Evolutionary conservation across 2,888 invertebrate genomes (phyloP).

Genomic region (Amphiduros pacificus): DNA sequence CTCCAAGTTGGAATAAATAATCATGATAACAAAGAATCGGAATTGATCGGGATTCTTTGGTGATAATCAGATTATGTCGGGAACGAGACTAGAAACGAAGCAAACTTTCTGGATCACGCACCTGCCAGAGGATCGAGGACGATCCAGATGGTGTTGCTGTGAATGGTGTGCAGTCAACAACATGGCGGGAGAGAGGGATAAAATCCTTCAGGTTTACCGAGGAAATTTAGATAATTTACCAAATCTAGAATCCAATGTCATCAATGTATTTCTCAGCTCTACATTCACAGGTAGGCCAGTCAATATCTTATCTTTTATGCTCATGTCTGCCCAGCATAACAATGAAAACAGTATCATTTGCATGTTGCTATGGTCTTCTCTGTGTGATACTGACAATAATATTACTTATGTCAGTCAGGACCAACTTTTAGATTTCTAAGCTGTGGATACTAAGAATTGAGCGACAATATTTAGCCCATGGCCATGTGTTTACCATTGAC

Average conservation of each 20-base stretch:
- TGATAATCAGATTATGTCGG: too few species aligned
- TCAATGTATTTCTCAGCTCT: constrained; percentile 8
- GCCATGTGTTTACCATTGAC: too few species aligned
- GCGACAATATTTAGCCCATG: too few species aligned
- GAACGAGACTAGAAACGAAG: too few species aligned
- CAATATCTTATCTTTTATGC: background rate
- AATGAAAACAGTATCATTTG: background rate
- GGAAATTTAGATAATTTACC: constrained; percentile 4
- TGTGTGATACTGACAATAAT: background rate
- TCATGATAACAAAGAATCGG: background rate
- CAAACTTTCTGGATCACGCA: too few species aligned
- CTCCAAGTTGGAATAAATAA: background rate
- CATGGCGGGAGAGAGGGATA: background rate
- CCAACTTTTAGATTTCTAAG: background rate
- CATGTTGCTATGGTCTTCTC: background rate
- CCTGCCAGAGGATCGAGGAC: too few species aligned
- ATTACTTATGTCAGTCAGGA: background rate
- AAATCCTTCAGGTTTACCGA: background rate
- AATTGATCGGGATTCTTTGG: background rate
- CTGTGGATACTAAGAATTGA: too few species aligned
- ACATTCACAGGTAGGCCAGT: constrained; percentile 7
- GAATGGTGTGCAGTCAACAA: too few species aligned
- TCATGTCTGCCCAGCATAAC: background rate
- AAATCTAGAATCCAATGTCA: background rate
- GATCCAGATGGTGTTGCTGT: too few species aligned